Evolutionary conservation across 2,888 invertebrate genomes (phyloP).

Genomic region (Neocrepidodera transversa): DNA sequence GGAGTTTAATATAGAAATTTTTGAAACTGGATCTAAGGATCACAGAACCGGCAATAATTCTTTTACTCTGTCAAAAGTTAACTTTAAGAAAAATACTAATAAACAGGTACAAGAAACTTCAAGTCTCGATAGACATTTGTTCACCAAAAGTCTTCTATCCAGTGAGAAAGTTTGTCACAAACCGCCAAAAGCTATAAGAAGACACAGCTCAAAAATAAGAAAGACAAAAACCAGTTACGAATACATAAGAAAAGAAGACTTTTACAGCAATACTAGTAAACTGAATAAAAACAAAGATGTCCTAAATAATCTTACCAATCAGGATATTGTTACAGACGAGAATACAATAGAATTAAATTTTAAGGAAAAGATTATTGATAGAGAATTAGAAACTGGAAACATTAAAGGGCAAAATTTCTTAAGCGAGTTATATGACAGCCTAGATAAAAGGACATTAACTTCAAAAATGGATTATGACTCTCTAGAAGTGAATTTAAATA

Average conservation of each 20-base stretch:
- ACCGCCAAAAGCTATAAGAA: constrained; percentile 74
- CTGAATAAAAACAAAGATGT: constrained; percentile 37
- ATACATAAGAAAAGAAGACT: constrained; percentile 59
- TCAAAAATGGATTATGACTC: constrained; percentile 55
- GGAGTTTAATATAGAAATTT: constrained; percentile 55
- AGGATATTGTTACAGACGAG: constrained; percentile 49
- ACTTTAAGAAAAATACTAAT: constrained; percentile 49
- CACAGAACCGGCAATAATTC: constrained; percentile 38
- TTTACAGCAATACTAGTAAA: constrained; percentile 49
- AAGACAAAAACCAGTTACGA: constrained; percentile 57
- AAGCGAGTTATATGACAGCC: constrained; percentile 55
- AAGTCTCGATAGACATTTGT: constrained; percentile 60
- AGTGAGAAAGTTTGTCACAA: constrained; percentile 70
- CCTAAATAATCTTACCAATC: constrained; percentile 42
- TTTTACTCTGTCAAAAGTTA: constrained; percentile 46
- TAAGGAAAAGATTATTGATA: constrained; percentile 57
- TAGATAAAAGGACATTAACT: constrained; percentile 53
- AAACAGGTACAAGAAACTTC: constrained; percentile 56
- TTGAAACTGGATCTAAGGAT: constrained; percentile 47
- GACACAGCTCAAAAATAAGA: constrained; percentile 67
- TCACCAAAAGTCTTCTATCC: constrained; percentile 58
- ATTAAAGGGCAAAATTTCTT: constrained; percentile 44
- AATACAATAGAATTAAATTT: constrained; percentile 57
- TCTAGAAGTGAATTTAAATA: constrained; percentile 53
- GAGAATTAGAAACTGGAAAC: constrained; percentile 53